Percentiles rank a stretch among this genome's conserved stretches.
phyloP scores from a whole-genome alignment of 2,888 invertebrate species.

The Carpatolechia fugitivella region DNA sequence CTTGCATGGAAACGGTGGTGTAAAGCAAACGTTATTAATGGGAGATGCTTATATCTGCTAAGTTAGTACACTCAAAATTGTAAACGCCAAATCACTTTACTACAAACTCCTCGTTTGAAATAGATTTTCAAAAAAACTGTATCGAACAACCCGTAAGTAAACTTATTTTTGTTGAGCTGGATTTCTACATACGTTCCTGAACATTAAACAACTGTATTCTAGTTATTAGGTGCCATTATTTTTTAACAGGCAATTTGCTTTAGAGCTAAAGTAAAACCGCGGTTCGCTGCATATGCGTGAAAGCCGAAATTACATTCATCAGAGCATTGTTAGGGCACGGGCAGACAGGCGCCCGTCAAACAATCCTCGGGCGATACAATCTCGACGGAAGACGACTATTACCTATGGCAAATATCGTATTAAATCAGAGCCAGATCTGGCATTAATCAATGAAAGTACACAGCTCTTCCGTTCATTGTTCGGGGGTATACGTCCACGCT shows the following conservation, averaged over 20 bases:
- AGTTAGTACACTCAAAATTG: slow-evolving; percentile 15
- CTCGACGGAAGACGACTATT: slow-evolving; percentile 48
- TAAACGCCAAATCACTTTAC: slow-evolving; percentile 17
- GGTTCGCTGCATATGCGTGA: slow-evolving; percentile 39
- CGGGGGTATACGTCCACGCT: slow-evolving; percentile 35
- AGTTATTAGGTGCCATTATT: slow-evolving; percentile 29
- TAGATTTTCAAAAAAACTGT: neutral
- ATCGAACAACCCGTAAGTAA: neutral
- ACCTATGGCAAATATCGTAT: slow-evolving; percentile 46
- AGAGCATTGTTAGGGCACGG: slow-evolving; percentile 31
- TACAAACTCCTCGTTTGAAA: neutral
- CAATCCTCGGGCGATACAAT: slow-evolving; percentile 37
- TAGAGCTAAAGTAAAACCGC: slow-evolving; percentile 40
- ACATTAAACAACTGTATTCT: slow-evolving; percentile 8
- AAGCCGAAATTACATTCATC: slow-evolving; percentile 41
- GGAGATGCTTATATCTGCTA: slow-evolving; percentile 15
- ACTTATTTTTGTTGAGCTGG: neutral
- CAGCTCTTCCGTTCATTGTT: slow-evolving; percentile 65
- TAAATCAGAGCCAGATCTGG: slow-evolving; percentile 48
- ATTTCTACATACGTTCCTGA: neutral
- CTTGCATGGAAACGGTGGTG: slow-evolving; percentile 16
- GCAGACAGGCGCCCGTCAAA: slow-evolving; percentile 38
- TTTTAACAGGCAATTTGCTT: slow-evolving; percentile 48
- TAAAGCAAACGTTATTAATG: slow-evolving; percentile 20
- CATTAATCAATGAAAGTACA: slow-evolving; percentile 61